Percentiles rank a stretch among this genome's conserved stretches.
Conservation (phyloP, 1,140 invertebrate species). For the Cecropterus lyciades region DNA sequence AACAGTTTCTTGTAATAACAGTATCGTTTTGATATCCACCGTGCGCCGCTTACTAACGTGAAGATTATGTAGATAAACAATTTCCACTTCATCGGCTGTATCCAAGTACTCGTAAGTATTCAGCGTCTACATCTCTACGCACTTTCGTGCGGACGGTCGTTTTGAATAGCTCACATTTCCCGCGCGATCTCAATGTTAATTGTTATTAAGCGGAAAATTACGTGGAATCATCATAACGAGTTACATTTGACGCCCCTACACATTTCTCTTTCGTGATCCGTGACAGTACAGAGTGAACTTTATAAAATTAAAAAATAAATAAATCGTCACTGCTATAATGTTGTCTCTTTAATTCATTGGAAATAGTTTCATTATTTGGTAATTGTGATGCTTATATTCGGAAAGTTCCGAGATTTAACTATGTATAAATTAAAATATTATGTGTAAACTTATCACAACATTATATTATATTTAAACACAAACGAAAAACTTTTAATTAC, state of each 20-base stretch:
- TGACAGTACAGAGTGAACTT: slow-evolving; percentile 16
- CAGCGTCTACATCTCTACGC: slow-evolving; percentile 12
- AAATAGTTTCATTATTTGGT: no score
- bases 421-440: no score
- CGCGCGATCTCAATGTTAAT: slow-evolving; percentile 51
- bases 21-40: slow-evolving; percentile 21
- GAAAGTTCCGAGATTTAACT: no score
- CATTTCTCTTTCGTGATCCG: slow-evolving; percentile 50
- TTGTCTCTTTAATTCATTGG: no score
- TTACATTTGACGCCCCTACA: slow-evolving; percentile 67
- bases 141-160: slow-evolving; percentile 20
- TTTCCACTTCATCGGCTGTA: slow-evolving; percentile 31
- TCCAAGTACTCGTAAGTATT: slow-evolving; percentile 15
- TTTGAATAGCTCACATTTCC: slow-evolving; percentile 43
- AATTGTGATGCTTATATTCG: no score
- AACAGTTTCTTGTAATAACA: slow-evolving; percentile 21
- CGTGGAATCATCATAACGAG: slow-evolving; percentile 47
- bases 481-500: no score
- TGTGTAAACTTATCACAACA: no score
- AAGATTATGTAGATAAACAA: slow-evolving; percentile 33
- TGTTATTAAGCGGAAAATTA: slow-evolving; percentile 73
- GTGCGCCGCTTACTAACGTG: slow-evolving; percentile 28
- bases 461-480: no score
- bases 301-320: no score
- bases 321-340: no score